A percentile compares a stretch with the other conserved stretches of the same genome.
phyloP scores from a whole-genome alignment of 2,113 vertebrate species.

The Mohoua ochrocephala region DNA sequence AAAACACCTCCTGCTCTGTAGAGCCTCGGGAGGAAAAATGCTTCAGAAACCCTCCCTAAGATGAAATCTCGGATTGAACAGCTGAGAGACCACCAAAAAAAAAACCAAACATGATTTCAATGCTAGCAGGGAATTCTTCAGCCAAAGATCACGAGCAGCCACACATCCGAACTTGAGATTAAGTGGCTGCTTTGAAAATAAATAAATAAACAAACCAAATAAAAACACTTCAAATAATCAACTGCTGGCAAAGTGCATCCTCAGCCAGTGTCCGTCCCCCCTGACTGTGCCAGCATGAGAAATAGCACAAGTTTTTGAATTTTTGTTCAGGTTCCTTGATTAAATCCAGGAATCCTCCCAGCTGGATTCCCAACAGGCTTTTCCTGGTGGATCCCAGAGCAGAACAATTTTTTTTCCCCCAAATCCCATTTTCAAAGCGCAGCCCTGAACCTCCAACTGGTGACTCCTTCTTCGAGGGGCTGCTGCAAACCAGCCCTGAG shows the following conservation, averaged over 20 bases:
- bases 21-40: neutral
- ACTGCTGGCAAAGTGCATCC: neutral
- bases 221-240: neutral
- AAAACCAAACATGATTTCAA: neutral
- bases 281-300: neutral
- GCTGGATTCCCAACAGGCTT: accelerated
- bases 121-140: neutral
- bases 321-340: neutral
- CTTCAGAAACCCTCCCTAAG: neutral
- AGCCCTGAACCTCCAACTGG: neutral
- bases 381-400: neutral
- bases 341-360: neutral
- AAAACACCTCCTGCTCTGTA: neutral
- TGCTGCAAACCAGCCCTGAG: neutral
- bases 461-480: neutral
- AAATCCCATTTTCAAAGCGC: neutral
- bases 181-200: neutral
- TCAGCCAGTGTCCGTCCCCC: neutral
- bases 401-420: neutral
- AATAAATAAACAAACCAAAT: no score
- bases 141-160: neutral
- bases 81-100: neutral
- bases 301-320: neutral
- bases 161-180: neutral
- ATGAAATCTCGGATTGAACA: neutral